These are phyloP conservation scores for Portunus trituberculatus DNA, from an alignment of 1,140 invertebrate genomes.

Conservation along the genomic window DNA sequence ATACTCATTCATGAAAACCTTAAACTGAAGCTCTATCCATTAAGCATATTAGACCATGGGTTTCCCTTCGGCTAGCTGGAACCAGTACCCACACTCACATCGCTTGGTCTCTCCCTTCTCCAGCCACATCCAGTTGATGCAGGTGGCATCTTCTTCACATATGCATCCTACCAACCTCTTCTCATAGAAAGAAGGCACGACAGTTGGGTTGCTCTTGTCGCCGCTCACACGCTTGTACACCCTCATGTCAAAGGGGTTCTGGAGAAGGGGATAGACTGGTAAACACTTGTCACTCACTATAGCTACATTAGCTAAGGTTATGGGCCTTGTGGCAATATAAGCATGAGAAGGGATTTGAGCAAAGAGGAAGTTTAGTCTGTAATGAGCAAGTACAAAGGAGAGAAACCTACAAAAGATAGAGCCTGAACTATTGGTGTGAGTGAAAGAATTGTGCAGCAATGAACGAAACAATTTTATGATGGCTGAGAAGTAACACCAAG, in stretches of 20 bases:
- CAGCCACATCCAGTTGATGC: constrained; percentile 96
- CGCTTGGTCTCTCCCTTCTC: constrained; percentile 92
- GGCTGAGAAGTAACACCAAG: too few relatives aligned
- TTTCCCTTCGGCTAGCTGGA: constrained; percentile 89
- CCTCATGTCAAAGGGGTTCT: constrained; percentile 94
- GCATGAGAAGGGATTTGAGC: too few relatives aligned
- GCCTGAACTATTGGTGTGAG: too few relatives aligned
- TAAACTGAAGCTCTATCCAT: constrained; percentile 83
- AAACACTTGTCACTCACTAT: background rate
- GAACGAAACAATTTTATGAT: too few relatives aligned
- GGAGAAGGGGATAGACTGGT: constrained; percentile 77
- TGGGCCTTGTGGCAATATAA: too few relatives aligned
- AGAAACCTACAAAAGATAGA: too few relatives aligned
- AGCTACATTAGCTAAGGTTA: too few relatives aligned
- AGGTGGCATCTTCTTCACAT: constrained; percentile 95
- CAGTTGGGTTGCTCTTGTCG: constrained; percentile 92
- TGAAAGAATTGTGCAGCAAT: too few relatives aligned
- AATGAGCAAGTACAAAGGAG: too few relatives aligned
- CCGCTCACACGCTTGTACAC: constrained; percentile 89
- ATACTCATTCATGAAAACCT: constrained; percentile 83
- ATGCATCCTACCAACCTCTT: constrained; percentile 96
- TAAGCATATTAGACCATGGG: constrained; percentile 77
- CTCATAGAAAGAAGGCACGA: constrained; percentile 93
- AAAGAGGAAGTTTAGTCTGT: too few relatives aligned
- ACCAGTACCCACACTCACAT: constrained; percentile 98